Evolutionary conservation across 2,888 invertebrate genomes (phyloP), one percentile per base, ranked within the genome.

Genomic region (Chrysina gloriosa): DNA sequence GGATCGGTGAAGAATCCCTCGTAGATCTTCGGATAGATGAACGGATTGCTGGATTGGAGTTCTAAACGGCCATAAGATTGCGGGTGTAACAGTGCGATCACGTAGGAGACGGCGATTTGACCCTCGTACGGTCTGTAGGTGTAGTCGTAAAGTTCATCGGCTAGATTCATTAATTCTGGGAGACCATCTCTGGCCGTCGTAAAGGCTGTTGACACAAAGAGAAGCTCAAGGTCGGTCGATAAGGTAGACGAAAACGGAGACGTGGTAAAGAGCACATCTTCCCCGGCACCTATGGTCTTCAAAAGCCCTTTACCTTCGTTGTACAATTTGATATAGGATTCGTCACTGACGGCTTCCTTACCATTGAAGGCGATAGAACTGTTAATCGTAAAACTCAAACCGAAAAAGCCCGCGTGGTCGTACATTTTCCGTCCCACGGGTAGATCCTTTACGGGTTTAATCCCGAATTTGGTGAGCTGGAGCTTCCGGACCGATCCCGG

Each of bases 1-100:
- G 85, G 84, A 73, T 88, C 84, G 0, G 87, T 84, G 77, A 94
- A 87, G 81, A 96, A 96, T 77, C 91, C 92, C 0, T 92, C 90
- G 71, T 92, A 86, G 58, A 93, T 85, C 2, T 86, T 80, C 0
- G 94, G 92, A 69, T 89, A 87, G 0, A 86, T 85, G 71, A 86
- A 85, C 0, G 92, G 92, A 78, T 92, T 87, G 63, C 83, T 86
- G 9, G 87, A 89, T 72, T 84, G 85, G 19, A 94, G 83, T 79
- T 83, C 84, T 0, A 91, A 81, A 67, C 87, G 83, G 0, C 91
- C 91, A 72, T 85, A 85, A 27, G 90, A 91, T 76, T 87, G 86
- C 0, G 92, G 91, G 64, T 89, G 83, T 82, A 91, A 87, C n/a
- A 91, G 78, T 80, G 92, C 90, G 0, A 92, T 91, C 70, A 91